Base-by-base conservation (phyloP, 2,888 invertebrate species). In the Dryobota labecula region DNA sequence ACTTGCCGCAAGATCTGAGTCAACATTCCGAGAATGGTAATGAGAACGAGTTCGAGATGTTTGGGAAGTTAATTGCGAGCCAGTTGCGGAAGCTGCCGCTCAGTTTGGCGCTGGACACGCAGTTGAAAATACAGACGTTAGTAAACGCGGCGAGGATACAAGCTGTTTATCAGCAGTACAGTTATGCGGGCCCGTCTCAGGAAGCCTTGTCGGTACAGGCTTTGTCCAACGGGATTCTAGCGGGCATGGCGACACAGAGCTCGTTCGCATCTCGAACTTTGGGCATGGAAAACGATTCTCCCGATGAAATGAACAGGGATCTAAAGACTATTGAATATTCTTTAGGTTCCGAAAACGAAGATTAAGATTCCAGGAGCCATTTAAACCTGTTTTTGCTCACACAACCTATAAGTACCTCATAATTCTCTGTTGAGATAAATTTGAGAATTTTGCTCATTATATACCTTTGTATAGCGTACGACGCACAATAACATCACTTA, bases 41-140 rank as follows among this genome's bases (percentile, higher is more conserved):
- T 80, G 96, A 96, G 79, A 96, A 95, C 78, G 96, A 96, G 86
- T 96, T 95, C 62, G 95, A 95, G 86, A 96, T 96, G 96, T 96
- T 96, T 77, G 96, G 95, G 49, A 95, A 95, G 87, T 84, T 95
- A 83, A 96, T 96, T 72, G 94, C 96, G 38, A 96, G 95, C 85
- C 96, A 96, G 84, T 85, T 96, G 81, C 88, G 95, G 80, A 96
- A 95, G 87, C 85, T 94, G 85, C 94, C 96, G 49, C 86, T 95
- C 53, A 95, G 94, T 75, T 86, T 95, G 87, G 95, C 95, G 57
- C 88, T 95, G 88, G 96, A 95, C 76, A 94, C 96, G 76, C 96
- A 95, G 78, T 81, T 95, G 73, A 95, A 95, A 87, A 95, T 96
- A 78, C 95, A 96, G 86, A 95, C 95, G 2, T 80, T 95, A 78